Evolutionary conservation across 1,140 invertebrate species (phyloP).

Genomic region (Stenopsyche tienmushanensis): DNA sequence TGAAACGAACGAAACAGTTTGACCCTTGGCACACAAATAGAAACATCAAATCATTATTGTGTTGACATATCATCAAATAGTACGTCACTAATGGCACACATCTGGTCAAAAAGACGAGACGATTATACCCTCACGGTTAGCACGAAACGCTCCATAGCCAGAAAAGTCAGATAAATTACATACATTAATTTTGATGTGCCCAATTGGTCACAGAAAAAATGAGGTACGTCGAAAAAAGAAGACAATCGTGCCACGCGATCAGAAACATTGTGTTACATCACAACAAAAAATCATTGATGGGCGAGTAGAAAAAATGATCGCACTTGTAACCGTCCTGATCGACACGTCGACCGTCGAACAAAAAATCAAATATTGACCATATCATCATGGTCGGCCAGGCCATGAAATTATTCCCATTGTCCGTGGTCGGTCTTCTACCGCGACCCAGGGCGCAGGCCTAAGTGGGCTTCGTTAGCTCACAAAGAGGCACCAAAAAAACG

Average conservation of each 20-base stretch:
- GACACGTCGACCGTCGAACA: constrained; percentile 29
- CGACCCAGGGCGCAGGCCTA: constrained; percentile 15
- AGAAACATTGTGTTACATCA: constrained; percentile 15
- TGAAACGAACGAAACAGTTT: too few relatives aligned
- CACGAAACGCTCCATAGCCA: neutral
- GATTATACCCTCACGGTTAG: too few relatives aligned
- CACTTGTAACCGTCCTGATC: constrained; percentile 17
- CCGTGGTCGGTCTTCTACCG: constrained; percentile 21
- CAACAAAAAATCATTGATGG: constrained; percentile 11
- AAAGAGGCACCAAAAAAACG: neutral
- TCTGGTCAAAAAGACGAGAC: constrained; percentile 6
- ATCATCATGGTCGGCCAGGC: constrained; percentile 31
- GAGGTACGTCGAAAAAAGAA: neutral
- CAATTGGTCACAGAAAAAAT: neutral
- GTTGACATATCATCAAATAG: too few relatives aligned
- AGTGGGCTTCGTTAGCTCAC: constrained; percentile 18
- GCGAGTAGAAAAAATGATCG: neutral
- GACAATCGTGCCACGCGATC: constrained; percentile 17
- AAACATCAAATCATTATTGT: too few relatives aligned
- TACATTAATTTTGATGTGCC: constrained; percentile 5
- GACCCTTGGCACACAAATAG: too few relatives aligned
- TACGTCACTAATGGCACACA: constrained; percentile 4
- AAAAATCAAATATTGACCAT: constrained; percentile 41
- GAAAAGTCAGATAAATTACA: constrained; percentile 17
- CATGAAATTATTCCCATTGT: constrained; percentile 38